Percentiles rank a stretch among this genome's conserved stretches.
Conservation (phyloP, 1,140 invertebrate species). For the Lucilia cuprina region DNA sequence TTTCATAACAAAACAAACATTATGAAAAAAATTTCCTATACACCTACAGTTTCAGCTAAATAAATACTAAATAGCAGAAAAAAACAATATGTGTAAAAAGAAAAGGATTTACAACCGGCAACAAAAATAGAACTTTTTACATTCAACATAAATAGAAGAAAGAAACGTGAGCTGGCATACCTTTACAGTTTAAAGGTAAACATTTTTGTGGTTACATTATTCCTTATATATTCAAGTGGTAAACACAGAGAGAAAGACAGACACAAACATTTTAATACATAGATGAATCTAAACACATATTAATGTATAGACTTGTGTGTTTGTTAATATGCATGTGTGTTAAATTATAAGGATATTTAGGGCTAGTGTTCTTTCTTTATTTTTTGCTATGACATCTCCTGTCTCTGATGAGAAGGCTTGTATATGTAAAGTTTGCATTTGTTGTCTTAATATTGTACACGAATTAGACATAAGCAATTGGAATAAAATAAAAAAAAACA, state of each 20-base stretch:
- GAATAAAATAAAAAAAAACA: not conserved
- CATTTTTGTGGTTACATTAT: not conserved
- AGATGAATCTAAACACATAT: not conserved
- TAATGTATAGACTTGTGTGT: too few relatives aligned
- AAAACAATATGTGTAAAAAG: not conserved
- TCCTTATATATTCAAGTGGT: not conserved
- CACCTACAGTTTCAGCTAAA: not conserved
- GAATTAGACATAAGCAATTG: not conserved
- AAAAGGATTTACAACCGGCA: not conserved
- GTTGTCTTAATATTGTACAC: slow-evolving; percentile 3
- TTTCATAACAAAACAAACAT: not conserved
- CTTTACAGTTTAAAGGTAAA: slow-evolving; percentile 15
- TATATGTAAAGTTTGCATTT: not conserved
- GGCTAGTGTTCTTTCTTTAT: not conserved
- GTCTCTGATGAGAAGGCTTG: not conserved
- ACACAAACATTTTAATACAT: not conserved
- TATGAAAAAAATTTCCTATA: not conserved
- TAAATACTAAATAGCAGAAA: not conserved
- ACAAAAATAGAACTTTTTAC: not conserved
- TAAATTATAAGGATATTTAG: not conserved
- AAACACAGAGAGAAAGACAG: not conserved
- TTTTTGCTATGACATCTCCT: not conserved
- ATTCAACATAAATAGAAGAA: not conserved
- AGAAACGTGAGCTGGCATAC: slow-evolving; percentile 2
- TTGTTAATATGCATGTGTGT: not conserved